Base-by-base conservation (phyloP, 2,113 vertebrate species). In the Tyto alba region DNA sequence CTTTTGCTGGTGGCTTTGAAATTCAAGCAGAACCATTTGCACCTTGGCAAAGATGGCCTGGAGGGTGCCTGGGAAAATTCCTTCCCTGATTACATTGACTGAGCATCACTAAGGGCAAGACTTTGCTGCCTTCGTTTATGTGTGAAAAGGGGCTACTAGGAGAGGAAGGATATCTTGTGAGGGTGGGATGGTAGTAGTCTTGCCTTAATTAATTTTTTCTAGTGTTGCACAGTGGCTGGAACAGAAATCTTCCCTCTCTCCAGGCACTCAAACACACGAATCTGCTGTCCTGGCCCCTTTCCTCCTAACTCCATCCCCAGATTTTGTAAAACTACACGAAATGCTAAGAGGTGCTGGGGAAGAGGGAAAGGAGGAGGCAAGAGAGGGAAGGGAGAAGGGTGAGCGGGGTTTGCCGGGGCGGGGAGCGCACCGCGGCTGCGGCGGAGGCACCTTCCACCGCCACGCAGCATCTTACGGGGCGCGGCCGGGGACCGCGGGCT, bases 381-480 rank as follows among this genome's bases (percentile, higher is more conserved):
- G 19, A 40, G 17, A 82, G 72, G 25, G 48, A 36, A 72, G n/a
- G 41, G 29, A 53, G 57, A 40, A 36, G 63, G 63, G 43, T 40
- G 43, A 63, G 15, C 6, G 16, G 32, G 13, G 16, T 25, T 75
- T 48, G 11, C 40, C 38, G 62, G 64, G 72, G 22, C 38, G 26
- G 11, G 85, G 86, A 64, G 53, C 32, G 12, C 77, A 63, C 47
- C 11, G 43, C 30, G 4, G 45, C 64, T 62, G 29, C 48, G 43
- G 69, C 6, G 5, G 59, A 88, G 88, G 89, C 74, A 41, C 87
- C 85, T 94, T 96, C 89, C 95, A 76, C 89, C 48, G 11, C 90
- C 22, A 19, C 2, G 1, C 77, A 40, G 79, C 64, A 92, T 80
- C 74, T 88, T 13, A 34, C 47, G 16, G 34, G 88, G 64, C 96